phyloP scores from a whole-genome alignment of 53 echinoderm and acorn worm genomes.

The Henricia sp. region DNA sequence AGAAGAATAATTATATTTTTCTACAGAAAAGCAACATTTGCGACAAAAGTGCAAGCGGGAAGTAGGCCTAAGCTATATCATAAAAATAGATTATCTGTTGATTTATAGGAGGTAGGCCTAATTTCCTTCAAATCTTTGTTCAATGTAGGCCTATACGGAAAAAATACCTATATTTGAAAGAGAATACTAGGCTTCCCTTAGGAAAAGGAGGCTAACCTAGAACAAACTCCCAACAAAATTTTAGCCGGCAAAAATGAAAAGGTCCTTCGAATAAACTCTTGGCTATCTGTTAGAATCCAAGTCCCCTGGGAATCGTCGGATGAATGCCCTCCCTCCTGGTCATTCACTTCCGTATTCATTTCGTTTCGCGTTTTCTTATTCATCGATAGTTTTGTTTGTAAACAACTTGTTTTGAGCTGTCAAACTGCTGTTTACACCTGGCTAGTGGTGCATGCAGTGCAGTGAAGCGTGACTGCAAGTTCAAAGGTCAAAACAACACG shows the following conservation, averaged over 20 bases:
- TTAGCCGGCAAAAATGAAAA: constrained; percentile 82
- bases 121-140: too few species aligned
- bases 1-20: too few species aligned
- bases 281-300: constrained; percentile 88
- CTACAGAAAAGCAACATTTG: too few species aligned
- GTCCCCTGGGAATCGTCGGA: too few species aligned
- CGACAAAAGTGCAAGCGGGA: too few species aligned
- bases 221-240: constrained; percentile 64
- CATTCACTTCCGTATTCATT: background rate
- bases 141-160: too few species aligned
- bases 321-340: background rate
- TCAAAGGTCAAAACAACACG: constrained; percentile 6
- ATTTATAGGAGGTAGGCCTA: too few species aligned
- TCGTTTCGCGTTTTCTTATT: background rate
- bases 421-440: background rate
- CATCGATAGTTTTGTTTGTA: background rate
- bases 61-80: too few species aligned
- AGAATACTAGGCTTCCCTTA: too few species aligned
- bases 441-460: too few species aligned
- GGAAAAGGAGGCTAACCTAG: constrained; percentile 76
- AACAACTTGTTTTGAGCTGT: background rate
- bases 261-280: constrained; percentile 73
- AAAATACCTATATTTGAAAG: too few species aligned
- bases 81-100: too few species aligned
- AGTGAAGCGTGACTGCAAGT: background rate